phyloP scores from a whole-genome alignment of 1,140 invertebrate species.

The Formica selysi region DNA sequence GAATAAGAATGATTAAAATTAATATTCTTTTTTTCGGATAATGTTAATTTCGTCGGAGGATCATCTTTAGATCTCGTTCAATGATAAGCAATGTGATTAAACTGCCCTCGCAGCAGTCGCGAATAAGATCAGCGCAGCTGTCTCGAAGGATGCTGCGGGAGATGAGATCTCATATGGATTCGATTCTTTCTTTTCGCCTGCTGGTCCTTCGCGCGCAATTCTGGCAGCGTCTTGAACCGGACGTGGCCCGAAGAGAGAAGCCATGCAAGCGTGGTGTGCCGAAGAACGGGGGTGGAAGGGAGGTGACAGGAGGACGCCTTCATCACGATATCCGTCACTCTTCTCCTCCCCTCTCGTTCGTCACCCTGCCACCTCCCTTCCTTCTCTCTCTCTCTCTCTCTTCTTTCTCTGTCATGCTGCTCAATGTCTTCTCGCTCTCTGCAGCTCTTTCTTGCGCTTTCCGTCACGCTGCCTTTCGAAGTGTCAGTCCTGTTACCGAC shows the following conservation, averaged over 20 bases:
- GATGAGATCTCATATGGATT: conserved; percentile 47
- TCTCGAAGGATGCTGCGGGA: conserved; percentile 16
- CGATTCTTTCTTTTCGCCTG: conserved; percentile 35
- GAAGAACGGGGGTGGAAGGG: conserved; percentile 66
- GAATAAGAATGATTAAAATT: not conserved
- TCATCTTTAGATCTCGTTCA: not conserved
- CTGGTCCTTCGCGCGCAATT: conserved; percentile 49
- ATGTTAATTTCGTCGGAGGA: not conserved
- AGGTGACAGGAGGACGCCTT: conserved; percentile 83
- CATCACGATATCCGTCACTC: conserved; percentile 82
- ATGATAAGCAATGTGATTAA: conserved; percentile 37
- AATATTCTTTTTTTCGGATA: not conserved
- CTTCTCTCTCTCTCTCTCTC: conserved; percentile 42
- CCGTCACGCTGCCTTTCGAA: conserved; percentile 82
- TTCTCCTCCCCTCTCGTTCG: conserved; percentile 65
- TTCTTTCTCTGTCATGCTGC: conserved; percentile 61
- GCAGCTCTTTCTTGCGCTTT: conserved; percentile 78
- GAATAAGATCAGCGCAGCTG: conserved; percentile 9
- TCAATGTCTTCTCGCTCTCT: conserved; percentile 64
- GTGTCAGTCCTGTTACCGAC: conserved; percentile 81
- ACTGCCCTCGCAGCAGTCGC: conserved; percentile 2
- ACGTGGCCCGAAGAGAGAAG: conserved; percentile 71
- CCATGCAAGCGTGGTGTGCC: conserved; percentile 72
- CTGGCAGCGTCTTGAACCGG: conserved; percentile 74
- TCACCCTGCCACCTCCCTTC: conserved; percentile 49